Evolutionary conservation across 1,140 invertebrate species (phyloP).

Genomic region (Caerostris darwini): DNA sequence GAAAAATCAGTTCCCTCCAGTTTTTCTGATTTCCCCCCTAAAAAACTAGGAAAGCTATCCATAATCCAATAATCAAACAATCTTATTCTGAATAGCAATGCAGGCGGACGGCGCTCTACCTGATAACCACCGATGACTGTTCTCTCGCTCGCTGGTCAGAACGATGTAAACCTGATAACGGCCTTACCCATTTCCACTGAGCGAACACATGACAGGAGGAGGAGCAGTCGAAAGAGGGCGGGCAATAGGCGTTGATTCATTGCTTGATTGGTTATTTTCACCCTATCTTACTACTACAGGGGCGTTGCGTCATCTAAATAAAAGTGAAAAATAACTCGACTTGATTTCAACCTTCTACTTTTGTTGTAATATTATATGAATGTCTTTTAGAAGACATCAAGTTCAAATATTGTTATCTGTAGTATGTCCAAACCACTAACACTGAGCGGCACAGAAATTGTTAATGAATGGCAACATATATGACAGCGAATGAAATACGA

Average conservation of each 20-base stretch:
- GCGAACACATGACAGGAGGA: background rate
- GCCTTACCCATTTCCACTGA: background rate
- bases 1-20: background rate
- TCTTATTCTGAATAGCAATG: background rate
- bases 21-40: conserved; percentile 3
- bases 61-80: conserved; percentile 4
- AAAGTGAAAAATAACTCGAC: too few species aligned
- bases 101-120: background rate
- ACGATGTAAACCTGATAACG: background rate
- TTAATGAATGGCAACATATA: too few species aligned
- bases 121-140: background rate
- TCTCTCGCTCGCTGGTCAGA: background rate
- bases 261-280: background rate
- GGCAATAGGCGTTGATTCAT: background rate
- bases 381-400: too few species aligned
- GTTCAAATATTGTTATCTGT: too few species aligned
- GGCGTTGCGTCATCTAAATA: background rate
- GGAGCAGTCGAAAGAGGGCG: background rate
- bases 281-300: background rate
- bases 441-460: too few species aligned
- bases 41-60: conserved; percentile 28
- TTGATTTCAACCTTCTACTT: too few species aligned
- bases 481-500: too few species aligned
- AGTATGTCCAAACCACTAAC: too few species aligned
- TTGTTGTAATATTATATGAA: too few species aligned